Conservation (phyloP, 2,797 vertebrate species). For the Yasuhikotakia modesta region DNA sequence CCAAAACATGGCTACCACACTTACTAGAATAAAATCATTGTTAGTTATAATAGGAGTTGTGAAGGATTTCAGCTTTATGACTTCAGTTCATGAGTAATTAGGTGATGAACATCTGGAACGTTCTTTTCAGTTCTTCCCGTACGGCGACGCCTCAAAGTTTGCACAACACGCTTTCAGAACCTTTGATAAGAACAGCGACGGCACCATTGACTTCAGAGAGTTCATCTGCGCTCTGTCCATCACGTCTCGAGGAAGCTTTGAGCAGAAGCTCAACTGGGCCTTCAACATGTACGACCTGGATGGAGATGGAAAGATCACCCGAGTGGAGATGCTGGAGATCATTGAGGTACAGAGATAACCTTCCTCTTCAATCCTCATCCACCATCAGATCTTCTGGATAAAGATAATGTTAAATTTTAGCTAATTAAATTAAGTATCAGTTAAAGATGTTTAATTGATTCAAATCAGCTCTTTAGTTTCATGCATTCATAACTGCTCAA, state of each 20-base stretch:
- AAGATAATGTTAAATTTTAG: too few relatives aligned
- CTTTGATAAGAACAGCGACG: slow-evolving; percentile 98
- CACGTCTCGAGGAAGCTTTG: slow-evolving; percentile 97
- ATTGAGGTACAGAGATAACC: too few relatives aligned
- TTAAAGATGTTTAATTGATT: too few relatives aligned
- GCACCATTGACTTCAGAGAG: slow-evolving; percentile 99
- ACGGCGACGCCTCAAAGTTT: slow-evolving; percentile 97
- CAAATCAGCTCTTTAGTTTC: too few relatives aligned
- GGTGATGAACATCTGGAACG: slow-evolving; percentile 27
- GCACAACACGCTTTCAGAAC: slow-evolving; percentile 98
- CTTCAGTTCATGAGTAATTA: not conserved
- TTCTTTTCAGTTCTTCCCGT: slow-evolving; percentile 91
- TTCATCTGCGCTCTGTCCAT: slow-evolving; percentile 99
- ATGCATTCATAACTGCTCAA: too few relatives aligned
- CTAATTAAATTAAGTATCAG: too few relatives aligned
- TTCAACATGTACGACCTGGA: slow-evolving; percentile 99
- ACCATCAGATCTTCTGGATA: too few relatives aligned
- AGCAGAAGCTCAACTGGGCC: slow-evolving; percentile 99
- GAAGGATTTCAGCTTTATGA: too few relatives aligned
- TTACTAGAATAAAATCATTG: too few relatives aligned
- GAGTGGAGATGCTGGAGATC: slow-evolving; percentile 97
- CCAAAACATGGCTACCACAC: too few relatives aligned
- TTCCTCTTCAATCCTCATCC: too few relatives aligned
- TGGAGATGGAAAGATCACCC: slow-evolving; percentile 97
- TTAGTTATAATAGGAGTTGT: too few relatives aligned